Evolutionary conservation across 1,140 invertebrate species (phyloP).

Genomic region (Ephestia elutella): DNA sequence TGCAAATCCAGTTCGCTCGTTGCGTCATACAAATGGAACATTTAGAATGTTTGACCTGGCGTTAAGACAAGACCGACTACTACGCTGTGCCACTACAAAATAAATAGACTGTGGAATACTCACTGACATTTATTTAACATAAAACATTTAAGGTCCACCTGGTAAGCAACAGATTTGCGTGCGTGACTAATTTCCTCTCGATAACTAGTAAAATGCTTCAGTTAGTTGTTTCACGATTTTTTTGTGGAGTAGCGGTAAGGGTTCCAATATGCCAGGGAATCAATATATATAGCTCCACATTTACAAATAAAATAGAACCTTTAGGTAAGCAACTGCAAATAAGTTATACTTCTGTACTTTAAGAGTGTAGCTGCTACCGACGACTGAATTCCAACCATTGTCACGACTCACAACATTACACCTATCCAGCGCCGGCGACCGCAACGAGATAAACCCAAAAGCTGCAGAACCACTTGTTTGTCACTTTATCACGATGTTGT

Average conservation of each 20-base stretch:
- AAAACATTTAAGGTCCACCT: too few species aligned
- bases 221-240: too few species aligned
- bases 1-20: constrained; percentile 64
- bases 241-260: too few species aligned
- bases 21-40: constrained; percentile 61
- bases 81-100: neutral
- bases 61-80: constrained; percentile 4
- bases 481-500: constrained; percentile 32
- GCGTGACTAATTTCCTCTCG: too few species aligned
- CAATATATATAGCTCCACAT: too few species aligned
- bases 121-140: neutral
- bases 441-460: constrained; percentile 19
- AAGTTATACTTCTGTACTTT: neutral
- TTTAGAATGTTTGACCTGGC: constrained; percentile 68
- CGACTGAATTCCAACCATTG: constrained; percentile 64
- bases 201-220: too few species aligned
- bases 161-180: too few species aligned
- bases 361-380: constrained; percentile 22
- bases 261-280: too few species aligned
- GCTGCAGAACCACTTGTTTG: constrained; percentile 29
- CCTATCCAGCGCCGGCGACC: constrained; percentile 16
- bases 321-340: too few species aligned
- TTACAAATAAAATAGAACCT: too few species aligned
- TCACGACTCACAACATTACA: constrained; percentile 43
- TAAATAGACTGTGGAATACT: neutral